Evolutionary conservation across 1,140 invertebrate species (phyloP).

Genomic region (Drosophila lowei): DNA sequence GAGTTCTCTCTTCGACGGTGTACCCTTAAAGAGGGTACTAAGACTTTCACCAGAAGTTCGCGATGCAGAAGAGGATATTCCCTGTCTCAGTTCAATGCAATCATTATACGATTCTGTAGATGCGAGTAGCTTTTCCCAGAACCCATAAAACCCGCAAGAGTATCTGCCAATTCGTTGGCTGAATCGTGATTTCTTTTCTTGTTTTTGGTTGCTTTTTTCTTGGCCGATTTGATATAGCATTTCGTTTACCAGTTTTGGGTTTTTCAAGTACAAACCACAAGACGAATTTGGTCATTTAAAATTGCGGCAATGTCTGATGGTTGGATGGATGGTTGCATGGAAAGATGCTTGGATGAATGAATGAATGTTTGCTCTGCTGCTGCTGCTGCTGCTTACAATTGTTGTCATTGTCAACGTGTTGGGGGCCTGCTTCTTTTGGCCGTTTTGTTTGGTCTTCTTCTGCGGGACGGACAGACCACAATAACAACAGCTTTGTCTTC

Average conservation of each 20-base stretch:
- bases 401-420: slow-evolving; percentile 76
- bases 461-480: slow-evolving; percentile 54
- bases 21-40: not conserved
- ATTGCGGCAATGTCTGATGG: slow-evolving; percentile 64
- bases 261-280: slow-evolving; percentile 79
- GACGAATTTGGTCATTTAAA: slow-evolving; percentile 80
- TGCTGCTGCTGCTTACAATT: slow-evolving; percentile 63
- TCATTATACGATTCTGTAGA: not conserved
- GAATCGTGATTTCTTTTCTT: slow-evolving; percentile 30
- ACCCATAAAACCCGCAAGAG: too few species aligned
- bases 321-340: slow-evolving; percentile 35
- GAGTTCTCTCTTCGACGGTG: too few species aligned
- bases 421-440: slow-evolving; percentile 38
- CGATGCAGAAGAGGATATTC: not conserved
- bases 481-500: slow-evolving; percentile 73
- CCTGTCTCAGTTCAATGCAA: too few species aligned
- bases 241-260: slow-evolving; percentile 72
- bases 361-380: slow-evolving; percentile 46
- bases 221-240: slow-evolving; percentile 58
- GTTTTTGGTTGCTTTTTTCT: slow-evolving; percentile 17
- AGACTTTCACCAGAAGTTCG: not conserved
- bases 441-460: slow-evolving; percentile 59
- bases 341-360: slow-evolving; percentile 17
- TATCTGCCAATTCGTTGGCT: too few species aligned
- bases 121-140: slow-evolving; percentile 5